A percentile compares a stretch with the other conserved stretches of the same genome.
These are phyloP conservation scores for Erythrocebus patas DNA, from an alignment of 2,113 vertebrate species.

Conservation along the genomic window DNA sequence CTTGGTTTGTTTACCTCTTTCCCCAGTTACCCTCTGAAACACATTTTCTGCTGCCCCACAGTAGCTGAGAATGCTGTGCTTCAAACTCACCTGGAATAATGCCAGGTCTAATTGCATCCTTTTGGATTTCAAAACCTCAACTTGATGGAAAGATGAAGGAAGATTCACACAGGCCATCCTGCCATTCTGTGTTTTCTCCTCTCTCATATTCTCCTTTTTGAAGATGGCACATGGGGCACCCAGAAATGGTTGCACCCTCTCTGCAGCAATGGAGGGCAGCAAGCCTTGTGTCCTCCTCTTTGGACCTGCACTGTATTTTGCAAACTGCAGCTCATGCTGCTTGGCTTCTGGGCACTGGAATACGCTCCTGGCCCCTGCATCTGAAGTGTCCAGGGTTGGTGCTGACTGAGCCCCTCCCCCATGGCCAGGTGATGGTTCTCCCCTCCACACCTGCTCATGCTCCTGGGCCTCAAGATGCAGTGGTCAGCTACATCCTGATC, in stretches of 20 bases:
- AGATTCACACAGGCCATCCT: too few species aligned
- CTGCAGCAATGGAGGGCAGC: rapidly evolving
- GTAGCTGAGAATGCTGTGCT: background rate
- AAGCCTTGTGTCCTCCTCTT: background rate
- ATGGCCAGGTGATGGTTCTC: too few species aligned
- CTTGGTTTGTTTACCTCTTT: rapidly evolving
- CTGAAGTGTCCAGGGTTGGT: background rate
- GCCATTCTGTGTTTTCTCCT: too few species aligned
- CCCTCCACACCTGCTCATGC: rapidly evolving
- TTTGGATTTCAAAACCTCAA: background rate
- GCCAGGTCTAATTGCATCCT: background rate
- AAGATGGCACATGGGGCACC: rapidly evolving
- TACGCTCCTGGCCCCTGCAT: background rate
- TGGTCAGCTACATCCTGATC: background rate
- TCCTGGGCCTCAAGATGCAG: background rate
- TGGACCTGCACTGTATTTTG: background rate
- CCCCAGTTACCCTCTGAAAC: background rate
- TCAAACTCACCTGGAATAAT: background rate
- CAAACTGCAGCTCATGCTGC: background rate
- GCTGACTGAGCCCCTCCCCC: background rate
- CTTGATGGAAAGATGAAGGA: background rate
- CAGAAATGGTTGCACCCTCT: rapidly evolving
- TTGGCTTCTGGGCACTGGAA: background rate
- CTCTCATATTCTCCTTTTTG: background rate
- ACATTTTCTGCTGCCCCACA: background rate